These are phyloP conservation scores for Malacoraja senta DNA, from an alignment of 2,797 vertebrate species.

Conservation along the genomic window DNA sequence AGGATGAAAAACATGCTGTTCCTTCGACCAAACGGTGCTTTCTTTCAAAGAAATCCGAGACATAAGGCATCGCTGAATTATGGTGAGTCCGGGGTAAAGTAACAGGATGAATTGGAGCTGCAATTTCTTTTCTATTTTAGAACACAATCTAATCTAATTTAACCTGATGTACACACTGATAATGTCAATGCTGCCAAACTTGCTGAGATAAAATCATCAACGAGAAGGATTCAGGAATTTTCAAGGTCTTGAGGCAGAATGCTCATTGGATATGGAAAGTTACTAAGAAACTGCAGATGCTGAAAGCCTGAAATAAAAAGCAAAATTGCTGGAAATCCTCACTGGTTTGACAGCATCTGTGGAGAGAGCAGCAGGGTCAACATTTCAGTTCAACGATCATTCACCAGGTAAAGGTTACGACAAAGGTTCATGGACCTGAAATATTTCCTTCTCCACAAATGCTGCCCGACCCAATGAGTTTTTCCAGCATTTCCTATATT, in stretches of 20 bases:
- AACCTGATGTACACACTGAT: neutral
- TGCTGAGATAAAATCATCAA: neutral
- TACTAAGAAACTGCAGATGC: too few relatives aligned
- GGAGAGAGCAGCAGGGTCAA: too few relatives aligned
- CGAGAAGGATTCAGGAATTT: neutral
- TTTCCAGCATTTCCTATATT: neutral
- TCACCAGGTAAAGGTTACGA: too few relatives aligned
- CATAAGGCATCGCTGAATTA: neutral
- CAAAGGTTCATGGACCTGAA: too few relatives aligned
- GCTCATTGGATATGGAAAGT: too few relatives aligned
- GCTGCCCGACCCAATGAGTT: neutral
- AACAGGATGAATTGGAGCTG: neutral
- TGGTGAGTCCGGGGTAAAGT: neutral
- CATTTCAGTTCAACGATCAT: too few relatives aligned
- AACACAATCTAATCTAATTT: neutral
- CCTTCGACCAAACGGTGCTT: neutral
- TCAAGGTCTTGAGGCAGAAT: neutral
- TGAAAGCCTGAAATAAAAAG: too few relatives aligned
- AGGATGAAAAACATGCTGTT: neutral
- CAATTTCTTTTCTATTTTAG: neutral
- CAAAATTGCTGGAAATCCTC: too few relatives aligned
- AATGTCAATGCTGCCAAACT: neutral
- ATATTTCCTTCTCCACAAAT: too few relatives aligned
- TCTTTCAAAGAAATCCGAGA: neutral
- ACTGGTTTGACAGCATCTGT: too few relatives aligned